These are phyloP conservation scores for Gephyroberyx darwinii DNA, from an alignment of 2,797 vertebrate genomes.

Conservation along the genomic window DNA sequence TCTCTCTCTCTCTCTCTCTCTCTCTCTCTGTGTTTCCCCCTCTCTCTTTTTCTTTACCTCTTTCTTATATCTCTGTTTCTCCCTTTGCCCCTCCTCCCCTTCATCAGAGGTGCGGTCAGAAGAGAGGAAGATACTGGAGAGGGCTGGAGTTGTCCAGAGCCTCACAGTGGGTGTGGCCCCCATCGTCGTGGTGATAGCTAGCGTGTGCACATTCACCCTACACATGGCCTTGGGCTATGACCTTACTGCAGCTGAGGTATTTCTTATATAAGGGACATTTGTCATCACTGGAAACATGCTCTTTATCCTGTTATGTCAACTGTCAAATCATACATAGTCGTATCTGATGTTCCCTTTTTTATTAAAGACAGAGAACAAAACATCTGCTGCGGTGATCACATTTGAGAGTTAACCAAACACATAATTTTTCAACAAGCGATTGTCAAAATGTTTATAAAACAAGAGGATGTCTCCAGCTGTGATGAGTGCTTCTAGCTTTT, in stretches of 20 bases:
- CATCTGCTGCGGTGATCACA: neutral
- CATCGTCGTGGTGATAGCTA: constrained; percentile 84
- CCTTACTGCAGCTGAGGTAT: constrained; percentile 85
- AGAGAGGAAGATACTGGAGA: constrained; percentile 82
- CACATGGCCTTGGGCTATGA: constrained; percentile 86
- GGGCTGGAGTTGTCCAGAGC: constrained; percentile 82
- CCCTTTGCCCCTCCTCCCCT: too few relatives aligned
- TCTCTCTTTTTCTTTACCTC: constrained; percentile 6
- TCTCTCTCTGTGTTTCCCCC: constrained; percentile 19
- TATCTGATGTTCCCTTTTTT: neutral
- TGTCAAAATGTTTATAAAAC: neutral
- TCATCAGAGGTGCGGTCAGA: constrained; percentile 80
- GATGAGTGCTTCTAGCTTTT: neutral
- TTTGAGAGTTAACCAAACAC: neutral
- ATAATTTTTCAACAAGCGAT: neutral
- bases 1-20: constrained; percentile 6
- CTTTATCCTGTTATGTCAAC: too few relatives aligned
- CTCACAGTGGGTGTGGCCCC: constrained; percentile 84
- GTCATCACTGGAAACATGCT: too few relatives aligned
- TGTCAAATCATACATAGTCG: too few relatives aligned
- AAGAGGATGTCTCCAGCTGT: neutral
- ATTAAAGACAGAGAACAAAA: neutral
- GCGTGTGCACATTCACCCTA: constrained; percentile 87
- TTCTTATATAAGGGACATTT: neutral
- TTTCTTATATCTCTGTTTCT: constrained; percentile 11